Conservation (phyloP, 2,888 invertebrate genomes). For the Dendrolimus houi region DNA sequence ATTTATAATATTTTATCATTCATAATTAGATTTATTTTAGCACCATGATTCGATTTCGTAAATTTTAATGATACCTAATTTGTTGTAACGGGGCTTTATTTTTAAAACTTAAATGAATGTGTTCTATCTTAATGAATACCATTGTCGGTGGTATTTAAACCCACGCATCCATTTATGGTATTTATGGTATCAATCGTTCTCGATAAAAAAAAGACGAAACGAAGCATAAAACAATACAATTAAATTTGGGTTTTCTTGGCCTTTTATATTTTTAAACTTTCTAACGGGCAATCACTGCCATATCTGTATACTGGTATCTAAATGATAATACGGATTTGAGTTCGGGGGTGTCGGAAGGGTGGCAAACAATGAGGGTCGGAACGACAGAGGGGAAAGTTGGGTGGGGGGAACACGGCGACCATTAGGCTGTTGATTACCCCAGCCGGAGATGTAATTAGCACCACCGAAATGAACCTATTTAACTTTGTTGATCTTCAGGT, state of each 20-base stretch:
- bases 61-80: too few relatives aligned
- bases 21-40: too few relatives aligned
- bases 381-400: slow-evolving; percentile 14
- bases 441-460: slow-evolving; percentile 58
- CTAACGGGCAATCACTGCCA: slow-evolving; percentile 1
- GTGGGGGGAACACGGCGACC: slow-evolving; percentile 34
- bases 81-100: too few relatives aligned
- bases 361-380: not conserved
- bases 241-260: slow-evolving; percentile 8
- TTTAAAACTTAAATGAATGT: too few relatives aligned
- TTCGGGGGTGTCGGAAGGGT: slow-evolving; percentile 7
- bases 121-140: too few relatives aligned
- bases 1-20: too few relatives aligned
- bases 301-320: not conserved
- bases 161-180: too few relatives aligned
- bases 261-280: slow-evolving; percentile 3
- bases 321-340: slow-evolving; percentile 8
- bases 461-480: slow-evolving; percentile 60
- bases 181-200: slow-evolving; percentile 20
- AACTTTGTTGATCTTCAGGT: slow-evolving; percentile 44
- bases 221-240: slow-evolving; percentile 17
- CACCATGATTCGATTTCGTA: too few relatives aligned
- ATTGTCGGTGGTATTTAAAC: too few relatives aligned
- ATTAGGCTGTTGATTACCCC: slow-evolving; percentile 59
- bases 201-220: slow-evolving; percentile 17